These are phyloP conservation scores for Acropora yongei DNA, from an alignment of 64 coral and sea anemone species.

Conservation along the genomic window DNA sequence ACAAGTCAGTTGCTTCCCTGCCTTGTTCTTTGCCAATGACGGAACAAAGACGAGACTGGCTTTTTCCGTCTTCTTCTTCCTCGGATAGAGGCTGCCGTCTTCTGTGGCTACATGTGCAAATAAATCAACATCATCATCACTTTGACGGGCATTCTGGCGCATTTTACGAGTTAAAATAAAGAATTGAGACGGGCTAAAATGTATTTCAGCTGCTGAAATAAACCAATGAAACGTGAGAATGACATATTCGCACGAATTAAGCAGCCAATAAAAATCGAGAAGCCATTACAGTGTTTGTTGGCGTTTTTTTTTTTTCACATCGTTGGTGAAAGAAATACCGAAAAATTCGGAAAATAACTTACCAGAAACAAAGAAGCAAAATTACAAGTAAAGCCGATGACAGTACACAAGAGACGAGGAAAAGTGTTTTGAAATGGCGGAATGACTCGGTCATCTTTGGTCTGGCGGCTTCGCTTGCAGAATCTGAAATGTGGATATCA, in stretches of 20 bases:
- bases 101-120: not conserved
- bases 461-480: not conserved
- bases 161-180: too few relatives aligned
- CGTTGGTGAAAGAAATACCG: too few relatives aligned
- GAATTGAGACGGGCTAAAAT: too few relatives aligned
- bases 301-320: too few relatives aligned
- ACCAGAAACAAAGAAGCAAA: not conserved
- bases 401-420: not conserved
- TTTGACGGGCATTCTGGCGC: too few relatives aligned
- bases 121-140: not conserved
- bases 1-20: not conserved
- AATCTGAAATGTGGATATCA: not conserved
- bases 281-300: too few relatives aligned
- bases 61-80: not conserved
- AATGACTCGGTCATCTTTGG: not conserved
- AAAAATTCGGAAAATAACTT: not conserved
- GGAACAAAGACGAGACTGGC: too few relatives aligned
- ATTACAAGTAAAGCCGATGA: not conserved
- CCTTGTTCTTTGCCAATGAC: too few relatives aligned
- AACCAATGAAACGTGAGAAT: too few relatives aligned
- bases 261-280: too few relatives aligned
- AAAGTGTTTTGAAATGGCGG: not conserved
- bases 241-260: too few relatives aligned
- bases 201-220: too few relatives aligned
- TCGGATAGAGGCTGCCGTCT: not conserved